Evolutionary conservation across 1,140 invertebrate genomes (phyloP), one percentile per base, ranked within the genome.

Genomic region (Drosophila pruinosa): DNA sequence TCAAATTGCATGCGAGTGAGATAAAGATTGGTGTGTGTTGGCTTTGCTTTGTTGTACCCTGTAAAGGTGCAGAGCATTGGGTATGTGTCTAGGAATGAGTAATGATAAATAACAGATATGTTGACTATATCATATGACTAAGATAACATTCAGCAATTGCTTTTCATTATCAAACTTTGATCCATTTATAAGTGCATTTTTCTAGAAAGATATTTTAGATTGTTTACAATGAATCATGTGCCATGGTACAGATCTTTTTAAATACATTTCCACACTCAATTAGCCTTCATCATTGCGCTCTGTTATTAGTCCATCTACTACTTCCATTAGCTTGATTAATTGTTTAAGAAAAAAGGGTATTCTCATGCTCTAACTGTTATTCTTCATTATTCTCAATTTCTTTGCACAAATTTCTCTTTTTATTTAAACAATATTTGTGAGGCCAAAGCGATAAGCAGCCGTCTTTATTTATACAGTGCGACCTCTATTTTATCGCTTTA

Each of bases 401-500:
- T 24, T 10, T 12, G 7, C 12, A 43, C 26, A 45, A 47, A 47
- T 47, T 59, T 68, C 36, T 52, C 36, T 45, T 41, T 68, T 26
- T 14, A 14, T 57, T 41, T 57, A 28, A 28, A 41, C 36, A 39
- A 48, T 39, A 24, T 54, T 54, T 15, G 41, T 21, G 41, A 45
- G 41, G 41, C 41, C 41, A 21, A 6, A 6, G 14, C 8, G 38
- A 41, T 45, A 43, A 58, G 56, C 31, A 43, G 5, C 14, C 1
- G 14, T 14, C 26, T 52, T 31, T 71, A 43, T 71, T 65, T 71
- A 58, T 36, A 7, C 34, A 10, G 15, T 8, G 34, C 68, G 68
- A 72, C 52, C 68, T 58, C 67, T 56, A 64, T 64, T 70, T 70
- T 64, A 67, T 72, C 53, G 36, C 21, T 52, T 48, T 56, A 65